Conservation (phyloP, 1,140 invertebrate genomes). For the Ladona fulva region DNA sequence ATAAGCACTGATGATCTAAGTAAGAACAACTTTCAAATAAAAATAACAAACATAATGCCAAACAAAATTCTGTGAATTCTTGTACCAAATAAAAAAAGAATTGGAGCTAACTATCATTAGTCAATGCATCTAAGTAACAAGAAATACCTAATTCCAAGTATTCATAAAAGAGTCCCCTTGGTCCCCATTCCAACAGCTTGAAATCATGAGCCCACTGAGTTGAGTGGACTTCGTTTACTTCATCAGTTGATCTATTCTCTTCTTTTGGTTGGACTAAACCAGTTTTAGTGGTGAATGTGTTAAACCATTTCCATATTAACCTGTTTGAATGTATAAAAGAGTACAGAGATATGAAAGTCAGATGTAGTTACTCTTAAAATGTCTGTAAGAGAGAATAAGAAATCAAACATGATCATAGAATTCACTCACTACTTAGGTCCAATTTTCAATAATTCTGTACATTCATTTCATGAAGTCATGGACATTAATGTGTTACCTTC, state of each 20-base stretch:
- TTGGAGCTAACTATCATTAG: neutral
- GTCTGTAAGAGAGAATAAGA: too few species aligned
- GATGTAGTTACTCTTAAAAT: too few species aligned
- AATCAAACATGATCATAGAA: too few species aligned
- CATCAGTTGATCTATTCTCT: constrained; percentile 27
- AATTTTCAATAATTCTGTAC: too few species aligned
- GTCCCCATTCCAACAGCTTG: neutral
- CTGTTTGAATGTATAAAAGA: constrained; percentile 19
- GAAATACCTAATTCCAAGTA: constrained; percentile 90
- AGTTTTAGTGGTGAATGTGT: constrained; percentile 52
- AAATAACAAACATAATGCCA: too few species aligned
- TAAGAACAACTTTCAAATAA: neutral
- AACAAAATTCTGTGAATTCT: too few species aligned
- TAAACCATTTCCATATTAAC: constrained; percentile 61
- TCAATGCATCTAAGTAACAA: neutral
- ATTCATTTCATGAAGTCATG: too few species aligned
- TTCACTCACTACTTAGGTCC: too few species aligned
- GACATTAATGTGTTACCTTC: too few species aligned
- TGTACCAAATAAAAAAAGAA: too few species aligned
- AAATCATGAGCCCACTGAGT: neutral
- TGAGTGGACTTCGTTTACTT: neutral
- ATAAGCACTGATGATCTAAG: neutral
- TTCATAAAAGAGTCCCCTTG: constrained; percentile 43
- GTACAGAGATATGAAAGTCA: too few species aligned
- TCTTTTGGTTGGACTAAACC: constrained; percentile 35